These are phyloP conservation scores for Clanis bilineata DNA, from an alignment of 2,888 invertebrate species.

Conservation along the genomic window DNA sequence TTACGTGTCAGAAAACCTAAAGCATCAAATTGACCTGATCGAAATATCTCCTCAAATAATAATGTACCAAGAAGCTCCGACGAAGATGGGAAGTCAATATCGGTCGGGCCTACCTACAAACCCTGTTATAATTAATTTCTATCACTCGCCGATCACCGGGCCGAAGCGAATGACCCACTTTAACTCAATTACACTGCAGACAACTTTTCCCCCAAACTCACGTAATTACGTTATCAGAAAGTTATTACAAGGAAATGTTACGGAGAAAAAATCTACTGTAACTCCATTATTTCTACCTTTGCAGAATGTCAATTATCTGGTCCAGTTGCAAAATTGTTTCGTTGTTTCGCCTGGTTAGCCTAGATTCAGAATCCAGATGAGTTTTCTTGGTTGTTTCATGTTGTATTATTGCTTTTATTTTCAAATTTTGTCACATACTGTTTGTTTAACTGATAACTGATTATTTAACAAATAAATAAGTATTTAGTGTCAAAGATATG, in stretches of 20 bases:
- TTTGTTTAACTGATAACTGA: no score
- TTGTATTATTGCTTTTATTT: no score
- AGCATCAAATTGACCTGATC: no score
- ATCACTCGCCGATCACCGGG: not conserved
- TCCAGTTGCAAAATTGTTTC: not conserved
- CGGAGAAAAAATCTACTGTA: not conserved
- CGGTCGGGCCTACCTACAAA: not conserved
- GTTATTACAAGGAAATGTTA: constrained; percentile 1
- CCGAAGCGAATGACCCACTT: constrained; percentile 11
- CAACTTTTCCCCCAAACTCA: constrained; percentile 14
- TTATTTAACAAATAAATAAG: no score
- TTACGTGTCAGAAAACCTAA: no score
- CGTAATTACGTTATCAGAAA: constrained; percentile 14
- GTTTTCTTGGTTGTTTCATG: not conserved
- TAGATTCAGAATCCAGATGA: not conserved
- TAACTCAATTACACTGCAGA: constrained; percentile 14
- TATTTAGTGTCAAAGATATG: no score
- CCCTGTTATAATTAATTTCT: not conserved
- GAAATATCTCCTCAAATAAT: not conserved
- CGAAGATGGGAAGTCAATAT: no score
- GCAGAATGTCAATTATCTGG: constrained; percentile 2
- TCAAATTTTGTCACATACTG: no score
- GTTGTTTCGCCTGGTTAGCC: not conserved
- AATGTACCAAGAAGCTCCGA: not conserved
- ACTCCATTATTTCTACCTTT: constrained; percentile 6